Evolutionary conservation across 2,888 invertebrate genomes (phyloP).

Genomic region (Teinopalpus imperialis): DNA sequence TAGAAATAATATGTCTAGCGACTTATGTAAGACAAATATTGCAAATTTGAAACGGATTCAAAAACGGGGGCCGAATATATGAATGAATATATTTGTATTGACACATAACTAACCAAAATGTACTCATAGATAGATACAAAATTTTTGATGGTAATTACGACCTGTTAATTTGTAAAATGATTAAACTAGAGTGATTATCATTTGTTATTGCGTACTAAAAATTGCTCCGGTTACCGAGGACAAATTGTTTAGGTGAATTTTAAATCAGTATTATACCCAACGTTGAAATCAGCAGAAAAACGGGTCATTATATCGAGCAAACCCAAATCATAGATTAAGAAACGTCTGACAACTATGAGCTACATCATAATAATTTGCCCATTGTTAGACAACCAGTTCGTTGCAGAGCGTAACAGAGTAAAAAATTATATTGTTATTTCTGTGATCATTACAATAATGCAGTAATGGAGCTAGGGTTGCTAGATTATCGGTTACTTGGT

Average conservation of each 20-base stretch:
- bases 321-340: slow-evolving; percentile 21
- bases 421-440: slow-evolving; percentile 42
- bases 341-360: slow-evolving; percentile 6
- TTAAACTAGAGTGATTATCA: not conserved
- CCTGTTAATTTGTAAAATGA: slow-evolving; percentile 5
- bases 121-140: too few species aligned
- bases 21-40: too few species aligned
- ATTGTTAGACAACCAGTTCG: slow-evolving; percentile 45
- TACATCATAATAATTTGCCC: slow-evolving; percentile 32
- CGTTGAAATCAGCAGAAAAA: slow-evolving; percentile 1
- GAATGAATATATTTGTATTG: too few species aligned
- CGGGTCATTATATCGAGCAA: slow-evolving; percentile 6
- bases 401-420: slow-evolving; percentile 39
- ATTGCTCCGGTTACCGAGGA: slow-evolving; percentile 4
- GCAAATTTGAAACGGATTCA: too few species aligned
- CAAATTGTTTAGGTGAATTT: slow-evolving; percentile 11
- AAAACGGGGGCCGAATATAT: too few species aligned
- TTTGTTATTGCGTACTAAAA: slow-evolving; percentile 4
- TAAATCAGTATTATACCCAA: not conserved
- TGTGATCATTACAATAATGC: slow-evolving; percentile 33
- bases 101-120: too few species aligned
- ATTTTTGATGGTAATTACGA: not conserved
- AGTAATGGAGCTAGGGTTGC: slow-evolving; percentile 22
- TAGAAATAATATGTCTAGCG: too few species aligned
- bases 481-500: too few species aligned